Base-by-base conservation (phyloP, 2,888 invertebrate species). In the Fabriciana adippe region DNA sequence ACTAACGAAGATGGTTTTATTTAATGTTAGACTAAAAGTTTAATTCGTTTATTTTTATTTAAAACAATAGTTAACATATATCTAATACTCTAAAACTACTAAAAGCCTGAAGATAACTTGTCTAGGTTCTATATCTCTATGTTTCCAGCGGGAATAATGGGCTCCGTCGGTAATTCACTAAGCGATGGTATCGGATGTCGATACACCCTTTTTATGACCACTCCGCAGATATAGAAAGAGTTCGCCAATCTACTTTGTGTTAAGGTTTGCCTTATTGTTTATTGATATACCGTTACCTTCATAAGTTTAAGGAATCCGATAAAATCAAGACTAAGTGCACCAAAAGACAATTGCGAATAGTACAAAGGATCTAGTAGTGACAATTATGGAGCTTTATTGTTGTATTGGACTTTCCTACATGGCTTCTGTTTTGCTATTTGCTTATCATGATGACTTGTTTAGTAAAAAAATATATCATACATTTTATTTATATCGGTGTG, bases 181-280 rank as follows among this genome's bases (percentile, higher is more conserved):
- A 85, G 85, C 84, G 89, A 90, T 90, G 83, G 77, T 90, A 90
- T 90, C 88, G 82, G 77, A 83, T 84, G 87, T 85, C 88, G 87
- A 90, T 88, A 87, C 85, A 81, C 81, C 81, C 80, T 90, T 89
- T 90, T 91, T 91, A 90, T 87, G 87, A 88, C 82, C 86, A 79
- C 78, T 82, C 79, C 75, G 61, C 77, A 82, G 83, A 86, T 84
- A 85, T 78, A 83, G 83, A 86, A 87, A 86, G 78, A 85, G 82
- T 84, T 81, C 75, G 79, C 80, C 81, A 82, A 78, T 81, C 80
- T 77, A 78, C 76, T 72, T 75, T 71, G 77, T 79, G 69, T 67
- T 55, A 60, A 54, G 41, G 31, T 64, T 64, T 57, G 41, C 54
- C 45, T 55, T 60, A 71, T 62, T 64, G 71, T 64, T 61, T 64